These are phyloP conservation scores for Semibalanus balanoides DNA, from an alignment of 1,140 invertebrate genomes.

Conservation along the genomic window DNA sequence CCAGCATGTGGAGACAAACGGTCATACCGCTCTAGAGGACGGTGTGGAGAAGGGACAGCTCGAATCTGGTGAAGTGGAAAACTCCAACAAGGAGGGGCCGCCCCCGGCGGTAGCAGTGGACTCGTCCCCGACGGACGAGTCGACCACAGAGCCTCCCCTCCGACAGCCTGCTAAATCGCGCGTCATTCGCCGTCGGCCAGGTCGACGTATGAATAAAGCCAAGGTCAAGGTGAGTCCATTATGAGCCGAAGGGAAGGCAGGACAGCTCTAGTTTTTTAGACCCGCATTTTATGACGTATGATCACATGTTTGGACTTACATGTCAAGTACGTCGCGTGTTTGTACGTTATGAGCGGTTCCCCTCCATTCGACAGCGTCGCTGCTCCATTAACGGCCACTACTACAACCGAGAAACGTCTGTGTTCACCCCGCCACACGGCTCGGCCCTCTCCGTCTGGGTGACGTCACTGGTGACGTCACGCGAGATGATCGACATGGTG, in stretches of 20 bases:
- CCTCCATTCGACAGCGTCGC: constrained; percentile 36
- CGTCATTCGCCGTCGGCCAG: constrained; percentile 38
- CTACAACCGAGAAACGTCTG: constrained; percentile 73
- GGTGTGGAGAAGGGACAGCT: neutral
- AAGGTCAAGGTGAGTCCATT: constrained; percentile 40
- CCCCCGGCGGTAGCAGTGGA: neutral
- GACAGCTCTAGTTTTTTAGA: no score
- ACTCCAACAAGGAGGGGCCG: neutral
- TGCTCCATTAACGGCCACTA: constrained; percentile 80
- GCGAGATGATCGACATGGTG: constrained; percentile 68
- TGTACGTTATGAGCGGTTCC: no score
- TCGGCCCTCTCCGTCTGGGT: constrained; percentile 76
- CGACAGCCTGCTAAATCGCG: neutral
- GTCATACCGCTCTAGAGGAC: neutral
- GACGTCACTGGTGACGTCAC: constrained; percentile 58
- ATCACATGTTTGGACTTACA: no score
- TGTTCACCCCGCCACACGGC: constrained; percentile 69
- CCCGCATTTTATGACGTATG: no score
- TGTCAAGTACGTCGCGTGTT: no score
- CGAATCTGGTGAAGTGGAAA: neutral
- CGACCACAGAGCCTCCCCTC: neutral
- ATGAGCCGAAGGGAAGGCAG: no score
- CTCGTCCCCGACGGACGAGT: neutral
- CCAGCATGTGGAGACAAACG: neutral
- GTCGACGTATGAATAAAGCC: constrained; percentile 43